A percentile compares a stretch with the other conserved stretches of the same genome.
Conservation (phyloP, 2,113 vertebrate genomes). For the Cichladusa arquata region DNA sequence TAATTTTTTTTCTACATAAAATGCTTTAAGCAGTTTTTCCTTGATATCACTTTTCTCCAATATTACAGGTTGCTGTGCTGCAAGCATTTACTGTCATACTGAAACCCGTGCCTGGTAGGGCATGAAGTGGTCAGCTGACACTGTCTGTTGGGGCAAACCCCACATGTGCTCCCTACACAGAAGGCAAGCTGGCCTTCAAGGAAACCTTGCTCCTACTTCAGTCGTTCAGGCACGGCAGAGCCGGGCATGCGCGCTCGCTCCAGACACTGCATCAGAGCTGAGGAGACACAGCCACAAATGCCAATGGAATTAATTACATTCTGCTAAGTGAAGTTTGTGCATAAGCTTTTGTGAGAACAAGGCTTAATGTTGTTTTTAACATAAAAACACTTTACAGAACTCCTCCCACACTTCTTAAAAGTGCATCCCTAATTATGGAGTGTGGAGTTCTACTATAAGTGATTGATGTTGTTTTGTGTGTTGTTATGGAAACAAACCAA, state of each 20-base stretch:
- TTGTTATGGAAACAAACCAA: constrained; percentile 67
- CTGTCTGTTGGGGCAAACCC: background rate
- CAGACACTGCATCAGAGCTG: background rate
- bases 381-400: constrained; percentile 46
- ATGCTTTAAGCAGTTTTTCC: background rate
- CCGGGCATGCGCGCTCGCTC: accelerated
- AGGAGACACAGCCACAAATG: background rate
- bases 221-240: background rate
- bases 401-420: constrained; percentile 58
- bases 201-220: background rate
- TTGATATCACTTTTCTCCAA: background rate
- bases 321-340: background rate
- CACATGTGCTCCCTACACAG: background rate
- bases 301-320: background rate
- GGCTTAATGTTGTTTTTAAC: constrained; percentile 36
- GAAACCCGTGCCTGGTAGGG: background rate
- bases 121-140: background rate
- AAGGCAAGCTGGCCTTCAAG: background rate
- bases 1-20: background rate
- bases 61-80: background rate
- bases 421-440: constrained; percentile 57
- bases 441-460: constrained; percentile 46
- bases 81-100: background rate
- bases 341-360: constrained; percentile 12
- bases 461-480: constrained; percentile 50